Conservation (phyloP, 23 tunicate genomes). For the Botrylloides violaceus region DNA sequence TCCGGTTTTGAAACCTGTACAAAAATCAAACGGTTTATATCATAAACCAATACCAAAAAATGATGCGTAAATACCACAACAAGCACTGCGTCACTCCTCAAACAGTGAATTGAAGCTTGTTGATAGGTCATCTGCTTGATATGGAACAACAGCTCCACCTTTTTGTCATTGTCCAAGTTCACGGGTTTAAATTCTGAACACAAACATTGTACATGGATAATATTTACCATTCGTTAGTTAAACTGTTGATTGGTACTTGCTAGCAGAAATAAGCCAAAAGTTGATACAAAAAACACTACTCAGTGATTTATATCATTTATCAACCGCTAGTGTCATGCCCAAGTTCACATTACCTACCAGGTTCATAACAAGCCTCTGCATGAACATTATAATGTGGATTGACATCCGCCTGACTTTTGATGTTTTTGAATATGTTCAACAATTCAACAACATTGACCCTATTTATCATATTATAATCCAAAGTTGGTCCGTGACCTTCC, state of each 20-base stretch:
- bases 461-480: constrained; percentile 5
- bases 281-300: no score
- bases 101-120: constrained; percentile 16
- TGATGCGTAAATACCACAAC: background rate
- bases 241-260: no score
- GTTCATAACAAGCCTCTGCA: constrained; percentile 12
- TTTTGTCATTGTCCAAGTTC: background rate
- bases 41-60: background rate
- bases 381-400: background rate
- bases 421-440: background rate
- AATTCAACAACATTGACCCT: background rate
- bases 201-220: background rate
- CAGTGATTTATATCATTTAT: no score
- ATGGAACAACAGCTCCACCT: constrained; percentile 14
- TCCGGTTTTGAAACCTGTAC: background rate
- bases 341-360: background rate
- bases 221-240: background rate
- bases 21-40: background rate
- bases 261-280: no score
- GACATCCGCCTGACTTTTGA: background rate
- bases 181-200: constrained; percentile 2
- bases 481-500: constrained; percentile 19
- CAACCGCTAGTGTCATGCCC: no score
- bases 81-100: constrained; percentile 2
- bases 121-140: constrained; percentile 11